Percentiles rank a stretch among this genome's conserved stretches.
Evolutionary conservation across 2,113 vertebrate genomes (phyloP).

Genomic region (Corvus moneduloides): DNA sequence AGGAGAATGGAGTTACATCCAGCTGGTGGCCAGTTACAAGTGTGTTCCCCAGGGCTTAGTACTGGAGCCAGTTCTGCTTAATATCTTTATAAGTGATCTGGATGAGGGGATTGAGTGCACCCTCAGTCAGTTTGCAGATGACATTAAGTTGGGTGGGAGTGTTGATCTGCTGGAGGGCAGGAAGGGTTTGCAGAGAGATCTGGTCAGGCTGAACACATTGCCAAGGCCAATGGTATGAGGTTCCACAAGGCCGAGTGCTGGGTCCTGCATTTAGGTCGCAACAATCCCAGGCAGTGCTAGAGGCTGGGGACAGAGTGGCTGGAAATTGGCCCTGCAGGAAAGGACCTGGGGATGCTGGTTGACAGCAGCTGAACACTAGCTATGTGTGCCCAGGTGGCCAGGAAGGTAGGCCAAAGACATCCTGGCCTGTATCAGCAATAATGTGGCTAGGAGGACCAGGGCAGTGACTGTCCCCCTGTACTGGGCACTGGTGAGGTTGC

Average conservation of each 20-base stretch:
- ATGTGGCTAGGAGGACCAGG: not conserved
- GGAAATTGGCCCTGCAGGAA: not conserved
- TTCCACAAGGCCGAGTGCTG: not conserved
- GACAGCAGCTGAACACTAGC: not conserved
- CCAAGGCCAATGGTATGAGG: rapidly evolving
- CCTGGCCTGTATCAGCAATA: not conserved
- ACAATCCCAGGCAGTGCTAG: not conserved
- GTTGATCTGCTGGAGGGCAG: not conserved
- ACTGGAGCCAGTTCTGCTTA: not conserved
- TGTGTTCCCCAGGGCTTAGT: not conserved
- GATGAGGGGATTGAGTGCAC: not conserved
- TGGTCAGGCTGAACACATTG: not conserved
- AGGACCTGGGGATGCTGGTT: not conserved
- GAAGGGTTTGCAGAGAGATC: not conserved
- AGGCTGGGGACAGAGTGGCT: not conserved
- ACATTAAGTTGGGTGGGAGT: not conserved
- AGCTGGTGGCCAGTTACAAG: not conserved
- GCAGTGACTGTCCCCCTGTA: not conserved
- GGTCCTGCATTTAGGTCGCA: not conserved
- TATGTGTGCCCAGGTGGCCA: not conserved
- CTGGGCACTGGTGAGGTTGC: not conserved
- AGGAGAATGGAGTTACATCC: not conserved
- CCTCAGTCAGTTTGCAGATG: not conserved
- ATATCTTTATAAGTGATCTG: not conserved
- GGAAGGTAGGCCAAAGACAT: not conserved